These are phyloP conservation scores for Patella caerulea DNA, from an alignment of 2,888 invertebrate genomes.

Conservation along the genomic window DNA sequence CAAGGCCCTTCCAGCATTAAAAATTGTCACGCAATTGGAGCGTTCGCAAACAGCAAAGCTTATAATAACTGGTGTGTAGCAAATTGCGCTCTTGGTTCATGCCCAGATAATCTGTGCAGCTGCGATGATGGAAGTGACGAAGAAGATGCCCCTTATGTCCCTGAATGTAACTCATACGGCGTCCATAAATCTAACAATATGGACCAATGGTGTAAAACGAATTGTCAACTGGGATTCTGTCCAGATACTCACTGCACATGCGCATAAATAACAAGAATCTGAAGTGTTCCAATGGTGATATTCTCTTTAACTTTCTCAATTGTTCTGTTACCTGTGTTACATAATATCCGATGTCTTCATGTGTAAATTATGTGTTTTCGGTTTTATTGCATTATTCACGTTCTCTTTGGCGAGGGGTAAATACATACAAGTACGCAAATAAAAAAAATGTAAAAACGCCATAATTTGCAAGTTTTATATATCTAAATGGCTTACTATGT, in stretches of 20 bases:
- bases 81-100: neutral
- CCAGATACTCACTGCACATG: neutral
- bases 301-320: too few relatives aligned
- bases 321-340: too few relatives aligned
- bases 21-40: neutral
- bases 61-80: neutral
- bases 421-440: too few relatives aligned
- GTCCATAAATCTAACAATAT: neutral
- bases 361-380: too few relatives aligned
- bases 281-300: too few relatives aligned
- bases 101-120: neutral
- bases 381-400: too few relatives aligned
- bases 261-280: neutral
- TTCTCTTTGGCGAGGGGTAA: too few relatives aligned
- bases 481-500: too few relatives aligned
- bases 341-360: too few relatives aligned
- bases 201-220: neutral
- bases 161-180: neutral
- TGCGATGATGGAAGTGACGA: neutral
- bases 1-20: neutral
- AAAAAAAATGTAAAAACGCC: too few relatives aligned
- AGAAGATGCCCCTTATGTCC: neutral
- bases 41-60: neutral
- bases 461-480: too few relatives aligned
- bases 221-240: constrained; percentile 1